A percentile compares a stretch with the other conserved stretches of the same genome.
Evolutionary conservation across 2,797 vertebrate species (phyloP).

Genomic region (Distichodus sexfasciatus): DNA sequence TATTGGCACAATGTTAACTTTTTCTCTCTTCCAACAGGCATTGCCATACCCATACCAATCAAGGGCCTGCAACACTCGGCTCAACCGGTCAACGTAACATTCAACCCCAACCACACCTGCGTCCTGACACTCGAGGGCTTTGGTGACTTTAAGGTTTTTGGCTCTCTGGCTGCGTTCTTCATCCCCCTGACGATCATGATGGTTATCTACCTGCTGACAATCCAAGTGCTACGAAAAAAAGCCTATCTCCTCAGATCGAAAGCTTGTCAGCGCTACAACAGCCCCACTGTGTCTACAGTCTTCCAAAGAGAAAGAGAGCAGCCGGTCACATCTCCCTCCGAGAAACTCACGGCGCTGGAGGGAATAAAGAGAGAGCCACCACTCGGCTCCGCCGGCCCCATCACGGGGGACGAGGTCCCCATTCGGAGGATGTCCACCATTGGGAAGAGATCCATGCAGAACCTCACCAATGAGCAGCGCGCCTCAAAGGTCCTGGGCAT

Average conservation of each 20-base stretch:
- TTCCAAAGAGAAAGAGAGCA: constrained; percentile 83
- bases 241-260: constrained; percentile 85
- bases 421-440: constrained; percentile 81
- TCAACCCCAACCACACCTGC: constrained; percentile 85
- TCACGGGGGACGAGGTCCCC: constrained; percentile 61
- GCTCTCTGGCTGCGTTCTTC: constrained; percentile 91
- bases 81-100: constrained; percentile 70
- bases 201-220: constrained; percentile 93
- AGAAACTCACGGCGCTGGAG: constrained; percentile 77
- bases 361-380: constrained; percentile 66
- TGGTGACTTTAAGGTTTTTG: constrained; percentile 88
- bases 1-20: background rate
- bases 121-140: constrained; percentile 82
- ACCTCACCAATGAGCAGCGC: constrained; percentile 91
- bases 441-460: constrained; percentile 94
- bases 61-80: constrained; percentile 78
- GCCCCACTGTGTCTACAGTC: constrained; percentile 80
- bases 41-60: constrained; percentile 91
- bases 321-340: constrained; percentile 63
- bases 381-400: constrained; percentile 29
- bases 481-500: constrained; percentile 97
- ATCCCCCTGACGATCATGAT: constrained; percentile 92
- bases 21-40: constrained; percentile 75
- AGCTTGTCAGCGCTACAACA: constrained; percentile 78
- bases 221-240: constrained; percentile 88